A percentile compares a stretch with the other conserved stretches of the same genome.
Conservation (phyloP, 2,797 vertebrate species). For the Neosilurus hyrtlii region DNA sequence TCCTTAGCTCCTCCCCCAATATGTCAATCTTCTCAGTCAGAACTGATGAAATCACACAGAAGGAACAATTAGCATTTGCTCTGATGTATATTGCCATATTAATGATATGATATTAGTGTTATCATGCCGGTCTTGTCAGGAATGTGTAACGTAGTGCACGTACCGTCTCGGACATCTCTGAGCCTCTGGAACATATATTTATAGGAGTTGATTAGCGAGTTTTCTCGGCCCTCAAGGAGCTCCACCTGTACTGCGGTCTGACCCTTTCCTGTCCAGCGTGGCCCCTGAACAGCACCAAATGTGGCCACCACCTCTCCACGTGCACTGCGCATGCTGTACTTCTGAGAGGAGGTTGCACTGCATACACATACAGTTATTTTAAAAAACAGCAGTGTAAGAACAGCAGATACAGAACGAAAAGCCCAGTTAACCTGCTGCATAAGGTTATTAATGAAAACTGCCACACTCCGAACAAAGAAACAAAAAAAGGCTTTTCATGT, state of each 20-base stretch:
- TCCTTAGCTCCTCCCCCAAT: constrained; percentile 76
- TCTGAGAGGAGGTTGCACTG: constrained; percentile 85
- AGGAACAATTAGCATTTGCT: not conserved
- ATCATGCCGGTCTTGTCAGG: not conserved
- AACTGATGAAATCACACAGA: constrained; percentile 61
- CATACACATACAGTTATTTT: not conserved
- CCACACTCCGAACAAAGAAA: too few species aligned
- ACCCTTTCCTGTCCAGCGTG: constrained; percentile 69
- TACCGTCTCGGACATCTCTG: constrained; percentile 82
- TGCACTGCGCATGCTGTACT: constrained; percentile 78
- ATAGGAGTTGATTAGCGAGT: constrained; percentile 73
- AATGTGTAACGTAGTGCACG: not conserved
- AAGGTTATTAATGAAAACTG: not conserved
- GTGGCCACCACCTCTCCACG: constrained; percentile 85
- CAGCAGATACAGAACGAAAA: not conserved
- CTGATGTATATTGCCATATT: too few species aligned
- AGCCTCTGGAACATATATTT: constrained; percentile 92
- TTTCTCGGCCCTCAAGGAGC: constrained; percentile 65
- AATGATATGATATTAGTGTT: not conserved
- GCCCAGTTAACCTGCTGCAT: too few species aligned
- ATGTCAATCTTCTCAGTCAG: constrained; percentile 84
- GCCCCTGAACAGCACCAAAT: constrained; percentile 72
- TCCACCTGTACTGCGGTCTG: constrained; percentile 56
- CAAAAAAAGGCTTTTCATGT: not conserved
- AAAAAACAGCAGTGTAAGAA: not conserved